Base-by-base conservation (phyloP, 1,140 invertebrate genomes). In the Pectinophora gossypiella region DNA sequence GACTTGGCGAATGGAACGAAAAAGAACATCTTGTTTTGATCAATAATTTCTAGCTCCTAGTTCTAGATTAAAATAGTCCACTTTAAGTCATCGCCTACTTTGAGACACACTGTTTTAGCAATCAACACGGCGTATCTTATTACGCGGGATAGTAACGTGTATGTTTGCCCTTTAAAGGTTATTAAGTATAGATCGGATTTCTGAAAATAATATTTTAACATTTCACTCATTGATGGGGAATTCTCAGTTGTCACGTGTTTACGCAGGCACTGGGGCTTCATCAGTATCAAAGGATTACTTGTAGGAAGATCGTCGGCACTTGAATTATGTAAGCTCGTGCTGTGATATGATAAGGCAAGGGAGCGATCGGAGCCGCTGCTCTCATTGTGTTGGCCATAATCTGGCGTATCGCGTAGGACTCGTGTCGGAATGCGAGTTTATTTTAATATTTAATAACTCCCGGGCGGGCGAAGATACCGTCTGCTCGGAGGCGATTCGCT, bases 401-500 rank as follows among this genome's bases (percentile, higher is more conserved):
- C 76, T 83, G 64, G 70, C 61, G 68, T 83, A 86, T 86, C 82
- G 73, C 70, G n/a, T n/a, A 63, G 64, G 71, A 78, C 72, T 85
- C 75, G 72, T 75, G 72, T 72, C 68, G 77, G 80, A 81, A 83
- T 85, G 77, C 76, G 68, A 79, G 76, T 78, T 84, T 84, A 84
- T 86, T 86, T 84, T 86, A 83, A 86, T 85, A 86, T 87, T 87
- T 87, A 87, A 87, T 87, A 87, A 85, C 73, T 76, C 69, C 61
- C 72, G 64, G 68, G 66, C 72, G 67, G 65, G 61, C 58, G 58
- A 44, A 77, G 80, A 86, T 84, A 83, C 64, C 71, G 76, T 79
- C 80, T 76, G 63, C 70, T 75, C 59, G 56, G 56, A 60, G 65
- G 73, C 71, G 66, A 72, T 80, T 72, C 67, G 63, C 70, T 76